A percentile compares a stretch with the other conserved stretches of the same genome.
phyloP scores from a whole-genome alignment of 2,113 vertebrate genomes.

The Semnopithecus entellus region DNA sequence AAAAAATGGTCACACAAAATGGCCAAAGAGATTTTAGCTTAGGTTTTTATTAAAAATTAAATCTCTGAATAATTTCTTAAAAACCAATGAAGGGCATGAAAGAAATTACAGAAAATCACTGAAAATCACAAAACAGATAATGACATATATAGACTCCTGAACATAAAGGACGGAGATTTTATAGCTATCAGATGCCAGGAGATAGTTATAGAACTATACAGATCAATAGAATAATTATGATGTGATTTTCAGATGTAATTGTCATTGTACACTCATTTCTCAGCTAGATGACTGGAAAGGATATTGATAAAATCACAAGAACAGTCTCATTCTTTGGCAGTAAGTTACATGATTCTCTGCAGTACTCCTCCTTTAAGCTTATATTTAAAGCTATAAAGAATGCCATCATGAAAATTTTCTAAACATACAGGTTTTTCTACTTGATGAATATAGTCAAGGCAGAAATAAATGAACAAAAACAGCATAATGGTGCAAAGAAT shows the following conservation, averaged over 20 bases:
- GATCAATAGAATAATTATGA: neutral
- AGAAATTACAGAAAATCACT: neutral
- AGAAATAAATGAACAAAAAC: neutral
- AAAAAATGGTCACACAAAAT: neutral
- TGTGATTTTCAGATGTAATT: neutral
- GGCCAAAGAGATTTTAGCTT: neutral
- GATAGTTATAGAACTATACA: neutral
- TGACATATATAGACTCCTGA: neutral
- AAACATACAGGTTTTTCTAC: constrained; percentile 12
- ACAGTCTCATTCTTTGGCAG: neutral
- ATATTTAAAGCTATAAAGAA: constrained; percentile 22
- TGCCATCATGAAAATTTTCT: neutral
- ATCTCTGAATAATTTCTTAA: constrained; percentile 2
- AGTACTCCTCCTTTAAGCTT: neutral
- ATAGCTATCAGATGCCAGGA: neutral
- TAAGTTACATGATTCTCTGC: neutral
- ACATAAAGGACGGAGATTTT: neutral
- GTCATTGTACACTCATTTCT: neutral
- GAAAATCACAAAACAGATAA: neutral
- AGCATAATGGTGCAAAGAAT: neutral
- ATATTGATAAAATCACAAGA: neutral
- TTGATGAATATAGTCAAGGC: neutral
- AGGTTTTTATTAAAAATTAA: constrained; percentile 14
- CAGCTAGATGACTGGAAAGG: neutral
- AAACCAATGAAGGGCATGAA: constrained; percentile 8